Percentiles rank a stretch among this genome's conserved stretches.
Evolutionary conservation across 2,113 vertebrate genomes (phyloP).

Genomic region (Chionis minor): DNA sequence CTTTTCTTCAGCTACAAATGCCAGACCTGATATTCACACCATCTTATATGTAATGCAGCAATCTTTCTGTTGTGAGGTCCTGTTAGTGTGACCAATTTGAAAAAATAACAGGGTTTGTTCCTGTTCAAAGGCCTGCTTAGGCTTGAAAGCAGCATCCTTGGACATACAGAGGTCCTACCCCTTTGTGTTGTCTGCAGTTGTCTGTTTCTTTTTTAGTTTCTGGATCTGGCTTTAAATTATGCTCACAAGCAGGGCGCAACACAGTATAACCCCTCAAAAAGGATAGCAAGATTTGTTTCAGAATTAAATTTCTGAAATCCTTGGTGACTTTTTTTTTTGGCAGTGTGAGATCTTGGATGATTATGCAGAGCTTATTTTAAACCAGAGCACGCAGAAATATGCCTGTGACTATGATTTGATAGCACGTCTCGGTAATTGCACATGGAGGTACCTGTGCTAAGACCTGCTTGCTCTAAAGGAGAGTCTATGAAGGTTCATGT

Average conservation of each 20-base stretch:
- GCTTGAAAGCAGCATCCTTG: background rate
- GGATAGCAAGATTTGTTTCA: background rate
- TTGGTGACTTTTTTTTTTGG: background rate
- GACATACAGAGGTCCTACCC: background rate
- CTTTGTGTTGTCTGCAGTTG: background rate
- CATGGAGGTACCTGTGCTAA: background rate
- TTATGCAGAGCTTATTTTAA: conserved; percentile 34
- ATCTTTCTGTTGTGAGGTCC: background rate
- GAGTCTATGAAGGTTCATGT: background rate
- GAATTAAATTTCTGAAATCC: background rate
- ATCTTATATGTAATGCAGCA: fast-evolving
- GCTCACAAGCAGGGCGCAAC: background rate
- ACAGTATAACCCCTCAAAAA: background rate
- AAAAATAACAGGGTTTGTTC: background rate
- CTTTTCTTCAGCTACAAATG: background rate
- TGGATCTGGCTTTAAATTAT: background rate
- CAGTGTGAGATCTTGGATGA: background rate
- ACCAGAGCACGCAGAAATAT: background rate
- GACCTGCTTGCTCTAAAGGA: background rate
- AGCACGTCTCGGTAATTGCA: background rate
- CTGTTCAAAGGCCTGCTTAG: background rate
- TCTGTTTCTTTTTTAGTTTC: background rate
- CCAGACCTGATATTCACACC: background rate
- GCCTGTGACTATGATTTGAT: background rate
- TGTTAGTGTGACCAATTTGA: background rate